Evolutionary conservation across 2,113 vertebrate genomes (phyloP).

Genomic region (Chaetorhynchus papuensis): DNA sequence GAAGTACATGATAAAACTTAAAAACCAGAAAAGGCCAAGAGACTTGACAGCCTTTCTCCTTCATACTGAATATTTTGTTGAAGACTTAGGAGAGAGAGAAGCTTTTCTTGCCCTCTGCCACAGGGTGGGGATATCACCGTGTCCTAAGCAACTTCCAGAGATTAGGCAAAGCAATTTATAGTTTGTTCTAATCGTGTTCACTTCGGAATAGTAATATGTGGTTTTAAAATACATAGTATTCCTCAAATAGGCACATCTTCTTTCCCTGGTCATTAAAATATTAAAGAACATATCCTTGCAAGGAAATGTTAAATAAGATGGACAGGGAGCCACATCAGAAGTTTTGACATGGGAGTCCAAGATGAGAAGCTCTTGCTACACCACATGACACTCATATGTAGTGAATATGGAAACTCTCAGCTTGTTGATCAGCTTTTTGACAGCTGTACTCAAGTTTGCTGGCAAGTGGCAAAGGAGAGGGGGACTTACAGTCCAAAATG

Average conservation of each 20-base stretch:
- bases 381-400: not conserved
- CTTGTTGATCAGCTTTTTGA: not conserved
- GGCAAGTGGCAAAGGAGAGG: not conserved
- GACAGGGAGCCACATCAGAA: not conserved
- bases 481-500: not conserved
- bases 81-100: not conserved
- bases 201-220: not conserved
- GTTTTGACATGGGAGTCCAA: not conserved
- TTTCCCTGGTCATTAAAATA: not conserved
- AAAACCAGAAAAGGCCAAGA: constrained; percentile 3
- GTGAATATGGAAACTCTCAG: not conserved
- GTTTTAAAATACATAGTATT: not conserved
- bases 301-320: not conserved
- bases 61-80: not conserved
- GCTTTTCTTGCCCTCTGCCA: constrained; percentile 21
- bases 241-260: not conserved
- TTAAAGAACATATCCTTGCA: not conserved
- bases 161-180: not conserved
- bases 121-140: not conserved
- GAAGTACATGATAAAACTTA: constrained; percentile 21
- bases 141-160: not conserved
- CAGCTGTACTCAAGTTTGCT: not conserved
- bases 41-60: not conserved
- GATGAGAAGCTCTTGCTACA: not conserved
- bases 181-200: not conserved